Evolutionary conservation across 2,113 vertebrate species (phyloP), one percentile per base, ranked within the genome.

Genomic region (Paramisgurnus dabryanus): DNA sequence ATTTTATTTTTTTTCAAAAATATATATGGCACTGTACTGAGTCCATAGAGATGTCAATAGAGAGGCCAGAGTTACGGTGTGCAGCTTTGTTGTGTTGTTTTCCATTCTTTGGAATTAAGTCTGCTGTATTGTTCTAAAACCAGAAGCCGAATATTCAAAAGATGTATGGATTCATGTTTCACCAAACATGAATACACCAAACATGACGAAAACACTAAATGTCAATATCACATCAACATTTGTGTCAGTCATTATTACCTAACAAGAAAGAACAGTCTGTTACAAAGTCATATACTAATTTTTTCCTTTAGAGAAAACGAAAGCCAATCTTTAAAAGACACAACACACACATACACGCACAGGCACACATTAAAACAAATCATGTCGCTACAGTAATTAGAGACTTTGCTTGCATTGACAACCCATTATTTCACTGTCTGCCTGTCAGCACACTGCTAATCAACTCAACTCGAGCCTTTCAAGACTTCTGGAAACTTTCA

Each of bases 361-460:
- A 40, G 40, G 81, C 58, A 78, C 5, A 64, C 12, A 67, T 83
- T 34, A 18, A 79, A 66, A 81, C 70, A 83, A 87, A 85, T 58
- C 79, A 67, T 8, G 8, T 43, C 71, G 74, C 85, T 89, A n/a
- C n/a, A n/a, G n/a, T n/a, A 77, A 88, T 87, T 89, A 88, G 76
- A 70, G 71, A 80, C 75, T 71, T 10, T 50, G 57, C 65, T 60
- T 18, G 80, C 77, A 73, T 77, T 67, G 84, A 83, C 88, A 85
- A 47, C 82, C 84, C 45, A 50, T 84, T 80, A 85, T 86, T 87
- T 88, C 47, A 50, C 61, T 68, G 74, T 82, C 81, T 78, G 81
- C 71, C 82, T 80, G 84, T 75, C 82, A 82, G 78, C 2, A 22
- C 77, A 66, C 80, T 73, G 83, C 72, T 85, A 85, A 89, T 90